Percentiles rank a stretch among this genome's conserved stretches.
phyloP scores from a whole-genome alignment of 2,797 vertebrate species.

The Ataeniobius toweri region DNA sequence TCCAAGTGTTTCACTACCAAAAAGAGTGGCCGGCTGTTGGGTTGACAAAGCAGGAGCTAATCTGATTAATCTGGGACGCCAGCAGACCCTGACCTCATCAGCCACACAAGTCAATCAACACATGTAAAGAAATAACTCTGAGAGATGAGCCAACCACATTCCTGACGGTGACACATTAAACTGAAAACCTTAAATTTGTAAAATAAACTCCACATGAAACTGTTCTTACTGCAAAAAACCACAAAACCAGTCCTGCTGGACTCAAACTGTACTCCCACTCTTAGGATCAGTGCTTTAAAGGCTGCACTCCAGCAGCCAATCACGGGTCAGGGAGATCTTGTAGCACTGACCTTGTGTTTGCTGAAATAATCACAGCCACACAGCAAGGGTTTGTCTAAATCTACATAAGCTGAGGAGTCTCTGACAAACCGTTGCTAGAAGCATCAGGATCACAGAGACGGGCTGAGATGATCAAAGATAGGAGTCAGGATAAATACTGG shows the following conservation, averaged over 20 bases:
- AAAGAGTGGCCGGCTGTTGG: slow-evolving; percentile 11
- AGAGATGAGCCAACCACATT: neutral
- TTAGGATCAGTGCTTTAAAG: neutral
- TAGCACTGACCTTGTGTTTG: neutral
- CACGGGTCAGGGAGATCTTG: neutral
- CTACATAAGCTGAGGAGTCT: slow-evolving; percentile 9
- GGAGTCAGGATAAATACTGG: neutral
- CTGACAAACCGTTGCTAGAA: slow-evolving; percentile 38
- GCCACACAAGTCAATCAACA: neutral
- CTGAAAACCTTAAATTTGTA: neutral
- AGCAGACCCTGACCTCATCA: slow-evolving; percentile 23
- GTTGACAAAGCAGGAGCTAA: slow-evolving; percentile 42
- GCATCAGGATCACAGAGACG: neutral
- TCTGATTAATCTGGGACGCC: slow-evolving; percentile 49
- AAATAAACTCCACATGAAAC: no score
- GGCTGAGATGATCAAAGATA: neutral
- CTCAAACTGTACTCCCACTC: neutral
- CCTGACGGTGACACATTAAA: neutral
- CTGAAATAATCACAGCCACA: slow-evolving; percentile 16
- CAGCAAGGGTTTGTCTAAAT: neutral
- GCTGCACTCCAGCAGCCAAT: neutral
- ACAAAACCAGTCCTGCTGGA: no score
- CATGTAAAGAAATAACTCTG: neutral
- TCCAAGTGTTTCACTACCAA: slow-evolving; percentile 11
- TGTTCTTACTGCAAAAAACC: neutral